Percentiles rank a stretch among this genome's conserved stretches.
These are phyloP conservation scores for Andrena praecox DNA, from an alignment of 2,888 invertebrate genomes.

Conservation along the genomic window DNA sequence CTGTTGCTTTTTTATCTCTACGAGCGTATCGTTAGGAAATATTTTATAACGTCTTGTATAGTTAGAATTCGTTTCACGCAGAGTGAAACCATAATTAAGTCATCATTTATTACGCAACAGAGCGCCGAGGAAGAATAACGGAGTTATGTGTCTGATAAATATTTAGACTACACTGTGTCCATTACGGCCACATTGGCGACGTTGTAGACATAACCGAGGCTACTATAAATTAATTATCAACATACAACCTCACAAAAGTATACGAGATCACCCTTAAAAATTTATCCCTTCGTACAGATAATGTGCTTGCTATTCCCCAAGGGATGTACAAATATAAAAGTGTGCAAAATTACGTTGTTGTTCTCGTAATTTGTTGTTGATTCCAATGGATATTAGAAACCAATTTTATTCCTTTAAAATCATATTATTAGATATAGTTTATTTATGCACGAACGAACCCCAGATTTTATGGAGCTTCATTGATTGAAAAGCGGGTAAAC, in stretches of 20 bases:
- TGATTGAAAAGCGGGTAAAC: background rate
- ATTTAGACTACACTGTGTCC: conserved; percentile 76
- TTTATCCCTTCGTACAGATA: background rate
- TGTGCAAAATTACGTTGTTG: too few species aligned
- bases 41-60: background rate
- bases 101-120: conserved; percentile 36
- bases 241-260: conserved; percentile 45
- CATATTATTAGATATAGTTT: background rate
- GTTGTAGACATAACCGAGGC: conserved; percentile 69
- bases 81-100: background rate
- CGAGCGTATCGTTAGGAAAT: background rate
- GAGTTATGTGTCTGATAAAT: conserved; percentile 71
- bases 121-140: conserved; percentile 20
- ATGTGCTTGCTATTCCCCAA: background rate
- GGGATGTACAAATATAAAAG: too few species aligned
- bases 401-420: background rate
- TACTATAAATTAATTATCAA: conserved; percentile 68
- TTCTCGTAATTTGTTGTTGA: too few species aligned
- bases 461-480: background rate
- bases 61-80: conserved; percentile 1
- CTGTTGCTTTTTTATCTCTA: too few species aligned
- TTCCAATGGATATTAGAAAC: background rate
- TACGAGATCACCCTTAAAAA: background rate
- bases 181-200: conserved; percentile 78
- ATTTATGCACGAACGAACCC: background rate